Base-by-base conservation (phyloP, 2,797 vertebrate species). In the Enteromius radiatus region DNA sequence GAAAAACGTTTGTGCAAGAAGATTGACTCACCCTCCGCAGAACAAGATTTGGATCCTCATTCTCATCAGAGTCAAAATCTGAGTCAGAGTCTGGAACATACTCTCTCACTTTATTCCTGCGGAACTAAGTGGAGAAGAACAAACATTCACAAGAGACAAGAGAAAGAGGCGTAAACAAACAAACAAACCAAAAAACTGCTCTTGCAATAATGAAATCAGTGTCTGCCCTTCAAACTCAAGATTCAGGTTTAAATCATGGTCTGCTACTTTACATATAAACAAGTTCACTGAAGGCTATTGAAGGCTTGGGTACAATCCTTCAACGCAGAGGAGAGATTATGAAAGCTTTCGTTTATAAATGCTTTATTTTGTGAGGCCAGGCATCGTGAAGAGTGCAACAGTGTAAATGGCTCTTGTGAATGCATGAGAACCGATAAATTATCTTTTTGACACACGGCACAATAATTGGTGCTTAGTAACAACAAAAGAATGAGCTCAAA, bases 31-130 rank as follows among this genome's bases (percentile, higher is more conserved):
- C 95, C 91, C 94, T 90, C 89, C 94, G 91, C 86, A 93, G 89
- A 85, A 93, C 67, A 67, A 94, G 81, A 11, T 92, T 88, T 56
- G 85, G 87, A 79, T 94, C 89, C 79, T 93, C 90, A 59, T 90
- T 84, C 1, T 89, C 92, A 0, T 94, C 94, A 68, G 86, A 89
- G 84, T 94, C 93, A 31, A 84, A 87, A 78, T 95, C 94, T 0
- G 93, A 94, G 86, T 95, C 93, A 26, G 93, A 95, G 45, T 92
- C 91, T 14, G 88, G 87, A 7, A 84, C 26, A 41, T 64, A 86
- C 1, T 94, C 90, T 68, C 92, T 93, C 81, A 94, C 92, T 93
- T 95, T 95, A 88, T 92, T 93, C 81, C 89, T 91, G 86, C 86
- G 94, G 88, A 96, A 95, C 94, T 95, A 85, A 21, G 28, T 47